Evolutionary conservation across 2,113 vertebrate species (phyloP).

Genomic region (Desmodus rotundus): DNA sequence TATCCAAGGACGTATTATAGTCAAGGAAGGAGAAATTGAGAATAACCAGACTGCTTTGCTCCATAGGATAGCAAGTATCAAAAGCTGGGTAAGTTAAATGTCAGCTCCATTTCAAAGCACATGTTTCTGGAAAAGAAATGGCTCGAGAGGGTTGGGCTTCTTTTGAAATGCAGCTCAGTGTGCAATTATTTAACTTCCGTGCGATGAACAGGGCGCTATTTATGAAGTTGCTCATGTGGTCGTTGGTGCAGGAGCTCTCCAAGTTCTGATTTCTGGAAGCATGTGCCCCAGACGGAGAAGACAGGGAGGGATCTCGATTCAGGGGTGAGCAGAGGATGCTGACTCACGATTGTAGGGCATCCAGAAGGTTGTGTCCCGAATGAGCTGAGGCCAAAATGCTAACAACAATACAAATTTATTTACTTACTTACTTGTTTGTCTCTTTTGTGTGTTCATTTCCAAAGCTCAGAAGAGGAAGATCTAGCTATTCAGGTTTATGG

Average conservation of each 20-base stretch:
- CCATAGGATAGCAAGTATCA: background rate
- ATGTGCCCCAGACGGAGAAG: background rate
- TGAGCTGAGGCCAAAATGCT: background rate
- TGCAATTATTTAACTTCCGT: background rate
- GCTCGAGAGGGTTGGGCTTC: background rate
- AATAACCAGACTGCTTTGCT: background rate
- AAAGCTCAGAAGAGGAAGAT: background rate
- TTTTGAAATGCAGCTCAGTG: background rate
- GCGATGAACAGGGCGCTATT: background rate
- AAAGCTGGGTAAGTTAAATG: background rate
- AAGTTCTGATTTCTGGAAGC: background rate
- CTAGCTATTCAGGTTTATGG: background rate
- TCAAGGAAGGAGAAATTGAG: background rate
- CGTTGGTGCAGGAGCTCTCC: background rate
- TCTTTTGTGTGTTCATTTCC: background rate
- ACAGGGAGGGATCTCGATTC: background rate
- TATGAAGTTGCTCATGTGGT: background rate
- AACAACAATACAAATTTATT: background rate
- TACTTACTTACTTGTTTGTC: background rate
- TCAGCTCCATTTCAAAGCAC: background rate
- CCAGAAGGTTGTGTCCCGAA: background rate
- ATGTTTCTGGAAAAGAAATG: background rate
- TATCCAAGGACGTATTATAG: background rate
- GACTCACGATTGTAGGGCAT: background rate
- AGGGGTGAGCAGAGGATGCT: background rate